Evolutionary conservation across 1,140 invertebrate genomes (phyloP).

Genomic region (Zaprionus nigranus): DNA sequence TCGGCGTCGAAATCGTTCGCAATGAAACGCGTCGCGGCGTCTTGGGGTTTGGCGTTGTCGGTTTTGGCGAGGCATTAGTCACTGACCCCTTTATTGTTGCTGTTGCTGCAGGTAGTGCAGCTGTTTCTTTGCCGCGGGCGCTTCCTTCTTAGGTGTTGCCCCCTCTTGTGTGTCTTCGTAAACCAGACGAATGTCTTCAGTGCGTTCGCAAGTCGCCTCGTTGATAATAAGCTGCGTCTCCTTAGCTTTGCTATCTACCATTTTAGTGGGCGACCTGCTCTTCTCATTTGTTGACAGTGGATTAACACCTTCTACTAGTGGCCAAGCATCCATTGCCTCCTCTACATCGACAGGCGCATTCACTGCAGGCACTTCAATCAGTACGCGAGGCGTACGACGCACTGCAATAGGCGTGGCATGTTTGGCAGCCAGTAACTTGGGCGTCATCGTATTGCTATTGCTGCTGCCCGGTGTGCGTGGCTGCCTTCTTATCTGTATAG

Average conservation of each 20-base stretch:
- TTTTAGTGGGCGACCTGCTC: slow-evolving; percentile 1
- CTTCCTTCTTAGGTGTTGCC: slow-evolving; percentile 42
- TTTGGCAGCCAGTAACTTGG: slow-evolving; percentile 49
- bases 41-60: slow-evolving; percentile 82
- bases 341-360: slow-evolving; percentile 84
- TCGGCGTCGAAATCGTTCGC: slow-evolving; percentile 91
- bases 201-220: slow-evolving; percentile 81
- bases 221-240: slow-evolving; percentile 76
- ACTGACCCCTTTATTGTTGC: slow-evolving; percentile 5
- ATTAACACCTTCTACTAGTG: slow-evolving; percentile 68
- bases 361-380: slow-evolving; percentile 45
- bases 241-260: slow-evolving; percentile 55
- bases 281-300: slow-evolving; percentile 19
- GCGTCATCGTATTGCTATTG: slow-evolving; percentile 44
- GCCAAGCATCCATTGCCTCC: slow-evolving; percentile 86
- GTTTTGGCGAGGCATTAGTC: slow-evolving; percentile 52
- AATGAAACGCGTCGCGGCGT: slow-evolving; percentile 89
- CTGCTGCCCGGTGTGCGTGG: slow-evolving; percentile 71
- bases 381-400: slow-evolving; percentile 68
- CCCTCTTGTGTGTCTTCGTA: slow-evolving; percentile 86
- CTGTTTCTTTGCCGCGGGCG: neutral
- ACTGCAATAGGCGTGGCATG: slow-evolving; percentile 76
- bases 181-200: slow-evolving; percentile 89
- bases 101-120: slow-evolving; percentile 63
- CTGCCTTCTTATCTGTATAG: slow-evolving; percentile 70